Base-by-base conservation (phyloP, 2,797 vertebrate genomes). In the Ptychadena robeensis region DNA sequence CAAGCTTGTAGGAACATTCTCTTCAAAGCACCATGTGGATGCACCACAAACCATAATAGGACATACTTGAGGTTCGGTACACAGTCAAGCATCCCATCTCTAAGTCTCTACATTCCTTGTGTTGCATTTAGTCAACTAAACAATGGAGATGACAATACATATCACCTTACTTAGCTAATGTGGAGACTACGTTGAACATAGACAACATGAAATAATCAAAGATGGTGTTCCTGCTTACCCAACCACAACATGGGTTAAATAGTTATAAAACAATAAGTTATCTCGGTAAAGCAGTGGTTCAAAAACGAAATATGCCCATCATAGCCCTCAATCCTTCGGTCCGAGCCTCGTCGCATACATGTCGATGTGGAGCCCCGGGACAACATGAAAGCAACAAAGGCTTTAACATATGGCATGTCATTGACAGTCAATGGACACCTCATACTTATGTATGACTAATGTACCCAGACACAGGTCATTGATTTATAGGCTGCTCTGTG, bases 31-130 rank as follows among this genome's bases (percentile, higher is more conserved):
- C 68, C 48, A n/a, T 76, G 57, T 80, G 30, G 76, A 44, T 71
- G 80, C 77, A 37, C 71, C 72, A 81, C 83, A 76, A 71, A 38
- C 83, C 83, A 76, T 80, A 85, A 85, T 81, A 75, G 83, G 83
- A 71, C 66, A 80, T 85, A 59, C 71, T 76, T 57, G 30, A 81
- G 71, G 44, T 85, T 71, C 78, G 75, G 37, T 25, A 70, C 57
- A 71, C 53, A 48, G 5, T 53, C 48, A 64, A 75, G 40, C 30
- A 61, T 80, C 74, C 35, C 82, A 74, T 79, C 27, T 59, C 48
- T 34, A 44, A 68, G 69, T 61, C 35, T 73, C 68, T 27, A 38
- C 77, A 85, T 85, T 85, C 83, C 83, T 76, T 53, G 68, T 70
- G 72, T 80, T 76, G 48, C 65, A 53, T 85, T 70, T 71, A 76